Base-by-base conservation (phyloP, 2,888 invertebrate genomes). In the Antheraea assamensis region DNA sequence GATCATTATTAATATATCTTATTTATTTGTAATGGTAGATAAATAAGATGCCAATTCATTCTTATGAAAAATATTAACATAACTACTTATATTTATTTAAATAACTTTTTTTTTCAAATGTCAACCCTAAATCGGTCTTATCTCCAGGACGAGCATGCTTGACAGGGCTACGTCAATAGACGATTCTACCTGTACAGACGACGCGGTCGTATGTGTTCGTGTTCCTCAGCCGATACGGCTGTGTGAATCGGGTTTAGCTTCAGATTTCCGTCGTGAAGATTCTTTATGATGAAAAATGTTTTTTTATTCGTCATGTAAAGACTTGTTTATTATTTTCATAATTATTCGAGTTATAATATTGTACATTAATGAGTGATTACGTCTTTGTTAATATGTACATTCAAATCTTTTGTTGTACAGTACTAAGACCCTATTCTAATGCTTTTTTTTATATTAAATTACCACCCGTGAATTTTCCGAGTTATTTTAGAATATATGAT, bases 81-180 rank as follows among this genome's bases (percentile, higher is more conserved):
- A 30, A 17, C 17, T 2, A 64, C 27, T 27, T 27, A 24, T 5
- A 58, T 24, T 4, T 24, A 58, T 58, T 61, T 24, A 55, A 21
- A 30, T 27, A 5, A 21, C 8, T 47, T 70, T 30, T 7, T 0
- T 24, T 58, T 58, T 58, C 1, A 58, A 68, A 71, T 75, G 83
- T 5, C 88, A 90, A 77, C 92, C 92, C 91, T 92, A 80, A 42
- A 66, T 66, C 71, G 80, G 78, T 86, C 88, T 90, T 91, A 90
- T 91, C 91, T 89, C 80, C 82, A 78, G 82, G 86, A 85, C 86
- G 88, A 85, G 86, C 86, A 89, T 89, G 91, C 89, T 89, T 91
- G 90, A 90, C 87, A 87, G 84, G 79, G 80, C 86, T 88, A 78
- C 89, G 89, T 92, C 92, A 92, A 92, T 92, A 92, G 88, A 84